phyloP scores from a whole-genome alignment of 2,113 vertebrate genomes.

The Ammodramus savannarum region DNA sequence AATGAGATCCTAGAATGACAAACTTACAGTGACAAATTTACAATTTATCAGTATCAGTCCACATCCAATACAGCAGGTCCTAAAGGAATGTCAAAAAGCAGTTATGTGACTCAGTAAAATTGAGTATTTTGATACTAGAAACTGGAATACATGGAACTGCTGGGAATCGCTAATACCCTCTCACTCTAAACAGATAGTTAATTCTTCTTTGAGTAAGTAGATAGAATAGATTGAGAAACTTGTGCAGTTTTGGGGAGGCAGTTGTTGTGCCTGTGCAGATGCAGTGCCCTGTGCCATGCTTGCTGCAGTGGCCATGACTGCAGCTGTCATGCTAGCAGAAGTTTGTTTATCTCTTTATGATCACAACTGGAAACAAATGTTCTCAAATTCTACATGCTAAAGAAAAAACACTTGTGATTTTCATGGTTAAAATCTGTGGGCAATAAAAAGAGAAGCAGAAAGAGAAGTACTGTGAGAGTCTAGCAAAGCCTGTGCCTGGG shows the following conservation, averaged over 20 bases:
- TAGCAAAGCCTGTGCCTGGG: neutral
- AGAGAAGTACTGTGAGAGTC: neutral
- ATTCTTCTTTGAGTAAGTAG: neutral
- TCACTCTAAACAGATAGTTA: neutral
- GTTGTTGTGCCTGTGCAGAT: neutral
- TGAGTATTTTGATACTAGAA: neutral
- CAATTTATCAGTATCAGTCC: neutral
- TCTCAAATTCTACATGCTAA: neutral
- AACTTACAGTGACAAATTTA: neutral
- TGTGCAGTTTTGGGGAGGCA: neutral
- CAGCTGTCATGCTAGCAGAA: neutral
- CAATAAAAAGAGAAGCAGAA: neutral
- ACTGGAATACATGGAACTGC: neutral
- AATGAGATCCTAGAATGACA: neutral
- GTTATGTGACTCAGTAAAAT: neutral
- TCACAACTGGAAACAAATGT: neutral
- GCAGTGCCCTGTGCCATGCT: no score
- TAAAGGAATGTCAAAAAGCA: neutral
- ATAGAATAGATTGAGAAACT: neutral
- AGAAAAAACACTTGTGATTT: neutral
- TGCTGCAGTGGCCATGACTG: neutral
- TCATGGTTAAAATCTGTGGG: neutral
- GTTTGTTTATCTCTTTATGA: neutral
- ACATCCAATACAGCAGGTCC: neutral
- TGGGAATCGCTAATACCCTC: neutral